Evolutionary conservation across 1,140 invertebrate genomes (phyloP).

Genomic region (Micrasema longulum): DNA sequence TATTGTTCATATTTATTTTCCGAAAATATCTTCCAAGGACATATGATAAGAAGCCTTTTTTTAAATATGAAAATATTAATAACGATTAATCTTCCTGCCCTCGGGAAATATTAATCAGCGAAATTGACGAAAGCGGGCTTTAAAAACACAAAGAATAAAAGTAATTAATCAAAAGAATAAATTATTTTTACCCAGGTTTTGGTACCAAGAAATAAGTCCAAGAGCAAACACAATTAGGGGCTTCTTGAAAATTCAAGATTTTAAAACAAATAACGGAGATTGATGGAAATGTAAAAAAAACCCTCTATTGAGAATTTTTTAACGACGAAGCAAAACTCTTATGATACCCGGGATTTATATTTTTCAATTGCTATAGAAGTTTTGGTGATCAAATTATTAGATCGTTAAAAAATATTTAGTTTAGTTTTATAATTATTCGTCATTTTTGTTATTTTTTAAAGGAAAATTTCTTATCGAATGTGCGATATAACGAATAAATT

Average conservation of each 20-base stretch:
- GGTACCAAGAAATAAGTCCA: neutral
- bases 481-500: too few species aligned
- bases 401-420: neutral
- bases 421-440: neutral
- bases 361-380: too few species aligned
- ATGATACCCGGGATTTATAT: too few species aligned
- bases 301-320: too few species aligned
- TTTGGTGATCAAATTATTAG: too few species aligned
- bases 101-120: slow-evolving; percentile 13
- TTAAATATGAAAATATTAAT: neutral
- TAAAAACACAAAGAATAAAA: slow-evolving; percentile 4
- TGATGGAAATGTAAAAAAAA: neutral
- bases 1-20: too few species aligned
- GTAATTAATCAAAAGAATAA: slow-evolving; percentile 32
- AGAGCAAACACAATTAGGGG: neutral
- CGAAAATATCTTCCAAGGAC: too few species aligned
- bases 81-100: slow-evolving; percentile 23
- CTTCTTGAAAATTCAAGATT: neutral
- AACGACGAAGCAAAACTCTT: too few species aligned
- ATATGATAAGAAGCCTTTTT: neutral
- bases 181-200: slow-evolving; percentile 22
- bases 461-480: too few species aligned
- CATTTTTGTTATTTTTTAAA: neutral
- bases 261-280: slow-evolving; percentile 2
- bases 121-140: slow-evolving; percentile 13